phyloP scores from a whole-genome alignment of 2,888 invertebrate genomes.

The Diaphora mendica region DNA sequence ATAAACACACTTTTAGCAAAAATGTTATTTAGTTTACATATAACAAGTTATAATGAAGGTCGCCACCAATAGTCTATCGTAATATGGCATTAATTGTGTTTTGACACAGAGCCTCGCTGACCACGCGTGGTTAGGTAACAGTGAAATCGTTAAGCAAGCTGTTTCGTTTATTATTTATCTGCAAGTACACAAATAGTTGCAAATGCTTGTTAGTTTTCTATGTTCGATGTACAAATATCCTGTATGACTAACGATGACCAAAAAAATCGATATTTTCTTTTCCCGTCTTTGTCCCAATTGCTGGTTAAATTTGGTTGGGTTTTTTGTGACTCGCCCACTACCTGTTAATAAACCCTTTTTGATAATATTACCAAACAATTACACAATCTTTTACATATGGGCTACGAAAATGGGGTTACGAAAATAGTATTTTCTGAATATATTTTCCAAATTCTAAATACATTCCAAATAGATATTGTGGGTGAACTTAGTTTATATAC shows the following conservation, averaged over 20 bases:
- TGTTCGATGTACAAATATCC: neutral
- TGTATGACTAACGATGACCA: neutral
- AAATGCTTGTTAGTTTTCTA: neutral
- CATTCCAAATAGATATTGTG: no score
- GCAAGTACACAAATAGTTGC: slow-evolving; percentile 9
- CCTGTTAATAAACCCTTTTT: no score
- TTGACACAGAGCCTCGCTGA: slow-evolving; percentile 58
- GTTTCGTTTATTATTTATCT: slow-evolving; percentile 46
- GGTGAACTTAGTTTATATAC: no score
- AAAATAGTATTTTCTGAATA: no score
- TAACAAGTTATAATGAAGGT: slow-evolving; percentile 20
- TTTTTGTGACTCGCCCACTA: no score
- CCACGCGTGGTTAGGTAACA: slow-evolving; percentile 72
- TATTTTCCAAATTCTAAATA: no score
- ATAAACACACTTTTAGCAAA: neutral
- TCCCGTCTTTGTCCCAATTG: neutral
- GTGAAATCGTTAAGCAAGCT: slow-evolving; percentile 62
- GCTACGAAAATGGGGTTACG: no score
- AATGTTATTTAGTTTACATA: slow-evolving; percentile 8
- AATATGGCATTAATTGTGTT: slow-evolving; percentile 47
- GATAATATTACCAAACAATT: no score
- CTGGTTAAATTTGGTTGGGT: no score
- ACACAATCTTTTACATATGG: no score
- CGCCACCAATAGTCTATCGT: slow-evolving; percentile 18
- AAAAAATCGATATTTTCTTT: neutral